Evolutionary conservation across 2,888 invertebrate genomes (phyloP), one percentile per base, ranked within the genome.

Genomic region (Drosophila pegasa): DNA sequence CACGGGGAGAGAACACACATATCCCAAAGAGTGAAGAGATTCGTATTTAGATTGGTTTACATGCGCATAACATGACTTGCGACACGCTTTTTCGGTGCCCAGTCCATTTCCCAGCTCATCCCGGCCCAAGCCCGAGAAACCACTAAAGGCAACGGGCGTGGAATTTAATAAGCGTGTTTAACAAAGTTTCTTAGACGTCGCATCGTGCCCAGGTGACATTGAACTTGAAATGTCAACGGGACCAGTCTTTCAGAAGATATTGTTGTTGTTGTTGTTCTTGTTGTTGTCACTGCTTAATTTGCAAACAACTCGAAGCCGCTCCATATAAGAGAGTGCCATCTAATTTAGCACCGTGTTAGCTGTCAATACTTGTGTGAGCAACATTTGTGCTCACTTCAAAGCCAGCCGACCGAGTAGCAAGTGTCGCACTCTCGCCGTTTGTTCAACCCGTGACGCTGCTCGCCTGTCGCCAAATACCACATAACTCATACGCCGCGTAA

Each of bases 31-130:
- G 58, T 47, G 58, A 25, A 56, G 68, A 78, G 80, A 82, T 70
- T 55, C 87, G 88, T 82, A 89, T 91, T 90, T 89, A 89, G 89
- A 89, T 90, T 86, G 80, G 77, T 89, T 90, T 90, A 89, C 91
- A 90, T 80, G 82, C 68, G 76, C 78, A 78, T 78, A 89, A 89
- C 91, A 90, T 89, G 89, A 90, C 89, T 85, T 78, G 80, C 67
- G 81, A 88, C 89, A 89, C 81, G 89, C 71, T 71, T 68, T 69
- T 80, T 64, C 58, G 61, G 51, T 51, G 35, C 56, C 59, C 50
- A 67, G 35, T 41, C 38, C 59, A 41, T 25, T 27, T 38, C 22
- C 25, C 29, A 33, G 52, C 62, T 66, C 75, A 65, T 60, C 69
- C 58, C 38, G 33, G 45, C 37, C 37, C 16, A 40, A 59, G 60